Percentiles rank a stretch among this genome's conserved stretches.
These are phyloP conservation scores for Henricia sp. DNA, from an alignment of 53 echinoderm and acorn worm genomes.

Conservation along the genomic window DNA sequence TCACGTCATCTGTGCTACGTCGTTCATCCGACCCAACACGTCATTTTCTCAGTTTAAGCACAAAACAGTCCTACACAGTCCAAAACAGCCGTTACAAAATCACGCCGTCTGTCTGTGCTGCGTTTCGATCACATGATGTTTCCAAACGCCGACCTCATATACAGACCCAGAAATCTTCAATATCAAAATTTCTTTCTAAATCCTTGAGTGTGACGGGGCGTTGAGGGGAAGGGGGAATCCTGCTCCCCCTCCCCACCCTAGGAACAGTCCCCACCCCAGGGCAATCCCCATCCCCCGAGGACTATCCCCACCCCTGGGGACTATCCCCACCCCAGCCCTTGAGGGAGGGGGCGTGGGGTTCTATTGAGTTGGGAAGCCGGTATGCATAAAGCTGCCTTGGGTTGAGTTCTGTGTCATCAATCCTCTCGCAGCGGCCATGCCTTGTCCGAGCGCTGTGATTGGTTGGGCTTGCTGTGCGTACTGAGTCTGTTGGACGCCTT, in stretches of 20 bases:
- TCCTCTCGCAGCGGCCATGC: slow-evolving; percentile 29
- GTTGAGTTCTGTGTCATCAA: slow-evolving; percentile 58
- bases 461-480: slow-evolving; percentile 59
- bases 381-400: slow-evolving; percentile 65
- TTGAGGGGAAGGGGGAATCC: slow-evolving; percentile 24
- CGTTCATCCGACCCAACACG: too few species aligned
- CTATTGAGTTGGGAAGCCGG: slow-evolving; percentile 68
- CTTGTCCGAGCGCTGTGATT: slow-evolving; percentile 44
- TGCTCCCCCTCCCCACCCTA: slow-evolving; percentile 38
- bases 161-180: slow-evolving; percentile 10
- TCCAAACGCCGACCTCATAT: not conserved
- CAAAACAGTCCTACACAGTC: too few species aligned
- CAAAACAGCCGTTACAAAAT: too few species aligned
- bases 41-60: too few species aligned
- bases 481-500: slow-evolving; percentile 41
- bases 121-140: not conserved
- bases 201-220: slow-evolving; percentile 32
- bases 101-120: too few species aligned
- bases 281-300: not conserved
- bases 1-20: too few species aligned
- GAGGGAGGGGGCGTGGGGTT: not conserved
- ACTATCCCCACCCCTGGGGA: not conserved
- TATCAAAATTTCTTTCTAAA: slow-evolving; percentile 44
- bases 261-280: not conserved
- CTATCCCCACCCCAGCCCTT: not conserved